Evolutionary conservation across 2,888 invertebrate genomes (phyloP), one percentile per base, ranked within the genome.

Genomic region (Tetragnatha montana): DNA sequence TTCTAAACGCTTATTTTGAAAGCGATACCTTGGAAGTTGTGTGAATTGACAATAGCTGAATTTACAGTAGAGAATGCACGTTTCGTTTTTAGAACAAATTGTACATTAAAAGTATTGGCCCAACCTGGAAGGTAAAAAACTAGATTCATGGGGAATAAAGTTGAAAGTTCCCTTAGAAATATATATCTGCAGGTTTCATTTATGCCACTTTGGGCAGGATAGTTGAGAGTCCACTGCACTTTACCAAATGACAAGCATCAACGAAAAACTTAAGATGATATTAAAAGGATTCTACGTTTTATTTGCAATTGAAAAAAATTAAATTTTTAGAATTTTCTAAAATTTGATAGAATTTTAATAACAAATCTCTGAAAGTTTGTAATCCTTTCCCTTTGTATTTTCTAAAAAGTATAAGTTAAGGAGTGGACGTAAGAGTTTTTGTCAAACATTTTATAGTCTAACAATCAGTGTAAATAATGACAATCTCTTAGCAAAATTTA

Each of bases 401-500:
- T 60, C 60, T 12, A 60, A 60, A 60, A 60, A 60, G 60, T 12
- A 60, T 17, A 60, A 60, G 12, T 60, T 60, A 4, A 60, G 17
- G 60, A 60, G 60, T 60, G 14, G 60, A 35, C 35, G 35, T 35
- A 35, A 35, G 35, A 35, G 19, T 21, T 19, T 12, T 10, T 71
- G 19, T 22, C 69, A 17, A 68, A 68, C 14, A 68, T 21, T 71
- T 75, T 60, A 21, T 60, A 60, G 60, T 8, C 21, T 22, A 35
- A 60, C 60, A 17, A 60, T 60, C 22, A 17, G 60, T 71, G 82
- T 82, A 82, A 6, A 74, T 82, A 82, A 60, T n/a, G 60, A 82
- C 19, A 22, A 82, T 69, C 21, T 50, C 82, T 82, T 82, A 82
- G 82, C 82, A 82, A 82, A 76, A 76, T 76, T 76, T 10, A 76